Evolutionary conservation across 2,888 invertebrate species (phyloP), one percentile per base, ranked within the genome.

Genomic region (Thalpophila matura): DNA sequence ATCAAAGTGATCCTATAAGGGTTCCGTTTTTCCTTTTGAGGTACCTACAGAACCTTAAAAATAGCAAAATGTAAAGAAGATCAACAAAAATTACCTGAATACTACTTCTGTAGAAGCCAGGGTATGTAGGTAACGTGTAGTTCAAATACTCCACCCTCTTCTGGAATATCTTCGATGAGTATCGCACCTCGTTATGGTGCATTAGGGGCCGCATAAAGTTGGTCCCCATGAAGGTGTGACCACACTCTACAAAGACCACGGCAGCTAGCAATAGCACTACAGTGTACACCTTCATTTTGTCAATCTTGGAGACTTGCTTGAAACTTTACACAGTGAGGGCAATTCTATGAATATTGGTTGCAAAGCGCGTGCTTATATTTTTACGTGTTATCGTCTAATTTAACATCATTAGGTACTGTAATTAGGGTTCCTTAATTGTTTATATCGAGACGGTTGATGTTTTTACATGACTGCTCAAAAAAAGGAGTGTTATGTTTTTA

Each of bases 141-240:
- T 83, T 82, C 0, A 88, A 43, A 33, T 85, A 84, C 47, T 92
- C 91, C 4, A 92, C 69, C 9, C 89, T 81, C 63, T 92, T 92
- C 37, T 74, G 81, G 18, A 88, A 86, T 0, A 80, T 22, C 16
- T 75, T 79, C 0, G 88, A 66, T 1, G 70, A 47, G 24, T 77
- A 89, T 2, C 80, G 62, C 0, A 65, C 81, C 3, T 79, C 74
- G 1, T 76, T 69, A 20, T 90, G 88, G 29, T 77, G 83, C 0
- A 89, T 79, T 31, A 85, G 20, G 0, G 82, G 82, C 16, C 88
- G 80, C 4, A 65, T 29, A 0, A 91, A 78, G 58, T 73, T 93
- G 0, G 88, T 88, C 0, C 93, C 93, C 38, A 90, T 40, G 40
- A 93, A 92, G 0, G 85, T 86, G 43, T 92, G 89, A 0, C 75